These are phyloP conservation scores for Prionace glauca DNA, from an alignment of 2,797 vertebrate genomes.

Conservation along the genomic window DNA sequence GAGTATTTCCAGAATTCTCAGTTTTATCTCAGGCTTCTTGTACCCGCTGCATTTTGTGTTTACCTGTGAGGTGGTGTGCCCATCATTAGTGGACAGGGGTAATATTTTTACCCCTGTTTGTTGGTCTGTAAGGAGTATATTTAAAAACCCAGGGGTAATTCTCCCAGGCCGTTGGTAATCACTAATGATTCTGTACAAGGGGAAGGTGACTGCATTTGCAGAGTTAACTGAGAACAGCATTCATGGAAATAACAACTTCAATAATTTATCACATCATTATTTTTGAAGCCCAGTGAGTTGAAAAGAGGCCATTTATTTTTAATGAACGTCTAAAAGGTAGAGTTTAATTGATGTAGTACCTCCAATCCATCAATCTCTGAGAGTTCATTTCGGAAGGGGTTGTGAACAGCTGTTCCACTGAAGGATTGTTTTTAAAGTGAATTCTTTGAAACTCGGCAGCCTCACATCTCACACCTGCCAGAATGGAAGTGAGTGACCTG, in stretches of 20 bases:
- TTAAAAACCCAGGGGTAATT: too few relatives aligned
- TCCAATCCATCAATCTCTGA: slow-evolving; percentile 16
- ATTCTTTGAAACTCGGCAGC: neutral
- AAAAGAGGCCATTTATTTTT: slow-evolving; percentile 26
- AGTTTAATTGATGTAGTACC: neutral
- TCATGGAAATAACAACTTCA: slow-evolving; percentile 18
- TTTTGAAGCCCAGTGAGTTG: slow-evolving; percentile 4
- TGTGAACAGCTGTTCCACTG: too few relatives aligned
- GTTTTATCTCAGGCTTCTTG: too few relatives aligned
- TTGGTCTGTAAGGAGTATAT: too few relatives aligned
- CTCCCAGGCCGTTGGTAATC: too few relatives aligned
- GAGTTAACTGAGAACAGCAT: neutral
- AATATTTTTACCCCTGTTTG: too few relatives aligned
- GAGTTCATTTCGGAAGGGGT: neutral
- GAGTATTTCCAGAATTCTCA: too few relatives aligned
- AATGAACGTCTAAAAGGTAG: slow-evolving; percentile 19
- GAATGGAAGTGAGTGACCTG: neutral
- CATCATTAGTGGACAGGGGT: too few relatives aligned
- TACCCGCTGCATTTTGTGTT: too few relatives aligned
- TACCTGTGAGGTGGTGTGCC: too few relatives aligned
- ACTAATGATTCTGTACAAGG: neutral
- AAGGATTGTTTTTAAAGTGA: neutral
- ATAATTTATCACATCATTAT: slow-evolving; percentile 28
- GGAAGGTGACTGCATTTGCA: neutral
- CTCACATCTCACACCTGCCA: neutral